These are phyloP conservation scores for Myotis vivesi DNA, from an alignment of 2,797 vertebrate species.

Conservation along the genomic window DNA sequence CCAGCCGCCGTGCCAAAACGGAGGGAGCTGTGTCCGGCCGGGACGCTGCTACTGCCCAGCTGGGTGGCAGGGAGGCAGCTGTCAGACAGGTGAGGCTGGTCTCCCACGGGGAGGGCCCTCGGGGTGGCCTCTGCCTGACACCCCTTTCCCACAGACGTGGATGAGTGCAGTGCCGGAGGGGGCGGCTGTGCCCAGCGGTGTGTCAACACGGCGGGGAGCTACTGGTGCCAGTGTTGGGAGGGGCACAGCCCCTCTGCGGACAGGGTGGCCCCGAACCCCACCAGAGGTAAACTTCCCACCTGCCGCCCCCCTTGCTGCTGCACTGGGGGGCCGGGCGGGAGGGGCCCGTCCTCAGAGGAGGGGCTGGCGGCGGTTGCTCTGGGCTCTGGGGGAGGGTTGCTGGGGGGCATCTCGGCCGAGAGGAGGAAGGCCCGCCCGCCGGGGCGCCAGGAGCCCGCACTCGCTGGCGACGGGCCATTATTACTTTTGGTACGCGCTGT, in stretches of 20 bases:
- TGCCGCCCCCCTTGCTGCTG: accelerated
- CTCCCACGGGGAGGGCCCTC: neutral
- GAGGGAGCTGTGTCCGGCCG: slow-evolving; percentile 88
- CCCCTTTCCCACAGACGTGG: slow-evolving; percentile 86
- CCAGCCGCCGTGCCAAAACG: slow-evolving; percentile 87
- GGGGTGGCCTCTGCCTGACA: neutral
- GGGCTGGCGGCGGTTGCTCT: neutral
- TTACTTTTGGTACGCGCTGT: slow-evolving; percentile 99
- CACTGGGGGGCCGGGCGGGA: accelerated
- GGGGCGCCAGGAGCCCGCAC: neutral
- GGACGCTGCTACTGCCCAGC: slow-evolving; percentile 87
- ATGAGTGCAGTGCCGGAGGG: slow-evolving; percentile 86
- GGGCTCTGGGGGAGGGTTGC: neutral
- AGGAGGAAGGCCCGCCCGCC: neutral
- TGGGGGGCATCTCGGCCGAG: neutral
- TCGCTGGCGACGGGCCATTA: slow-evolving; percentile 94
- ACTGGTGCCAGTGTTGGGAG: slow-evolving; percentile 85
- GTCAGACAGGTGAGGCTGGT: slow-evolving; percentile 89
- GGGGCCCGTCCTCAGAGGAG: neutral
- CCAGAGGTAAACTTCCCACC: slow-evolving; percentile 64
- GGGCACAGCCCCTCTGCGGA: slow-evolving; percentile 86
- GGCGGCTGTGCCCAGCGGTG: slow-evolving; percentile 88
- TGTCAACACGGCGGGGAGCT: slow-evolving; percentile 90
- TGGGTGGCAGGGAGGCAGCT: slow-evolving; percentile 90
- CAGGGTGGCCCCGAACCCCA: neutral